phyloP scores from a whole-genome alignment of 1,140 invertebrate genomes.

The Cephus cinctus region DNA sequence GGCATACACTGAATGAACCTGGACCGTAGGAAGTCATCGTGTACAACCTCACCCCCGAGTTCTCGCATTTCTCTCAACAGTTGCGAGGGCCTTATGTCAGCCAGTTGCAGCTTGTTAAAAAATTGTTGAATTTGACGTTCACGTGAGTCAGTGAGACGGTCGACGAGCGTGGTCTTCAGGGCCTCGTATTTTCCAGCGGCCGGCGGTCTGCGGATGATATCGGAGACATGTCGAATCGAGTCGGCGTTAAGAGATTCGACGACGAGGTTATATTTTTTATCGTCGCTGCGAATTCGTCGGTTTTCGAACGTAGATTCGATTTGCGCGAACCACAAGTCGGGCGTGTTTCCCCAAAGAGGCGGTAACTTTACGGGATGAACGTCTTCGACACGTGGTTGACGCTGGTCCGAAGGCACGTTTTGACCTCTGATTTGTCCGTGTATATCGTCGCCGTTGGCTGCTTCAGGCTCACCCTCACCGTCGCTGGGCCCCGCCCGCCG shows the following conservation, averaged over 20 bases:
- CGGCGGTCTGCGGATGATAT: conserved; percentile 14
- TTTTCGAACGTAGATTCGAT: conserved; percentile 14
- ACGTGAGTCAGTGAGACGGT: conserved; percentile 19
- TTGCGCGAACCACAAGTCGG: conserved; percentile 16
- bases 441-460: no score
- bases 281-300: conserved; percentile 5
- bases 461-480: no score
- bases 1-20: conserved; percentile 22
- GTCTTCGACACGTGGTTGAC: no score
- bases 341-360: conserved; percentile 13
- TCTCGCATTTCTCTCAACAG: conserved; percentile 22
- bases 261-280: conserved; percentile 15
- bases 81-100: conserved; percentile 25
- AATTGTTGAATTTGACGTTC: conserved; percentile 24
- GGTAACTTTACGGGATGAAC: conserved; percentile 1
- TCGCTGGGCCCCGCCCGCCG: no score
- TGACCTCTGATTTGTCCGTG: no score
- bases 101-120: conserved; percentile 22
- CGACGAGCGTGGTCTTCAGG: conserved; percentile 7
- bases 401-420: no score
- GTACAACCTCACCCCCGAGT: conserved; percentile 12
- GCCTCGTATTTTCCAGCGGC: conserved; percentile 11
- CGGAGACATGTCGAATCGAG: conserved; percentile 4
- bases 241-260: conserved; percentile 12
- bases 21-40: conserved; percentile 16